These are phyloP conservation scores for Papilio glaucus DNA, from an alignment of 1,140 invertebrate genomes.

Conservation along the genomic window DNA sequence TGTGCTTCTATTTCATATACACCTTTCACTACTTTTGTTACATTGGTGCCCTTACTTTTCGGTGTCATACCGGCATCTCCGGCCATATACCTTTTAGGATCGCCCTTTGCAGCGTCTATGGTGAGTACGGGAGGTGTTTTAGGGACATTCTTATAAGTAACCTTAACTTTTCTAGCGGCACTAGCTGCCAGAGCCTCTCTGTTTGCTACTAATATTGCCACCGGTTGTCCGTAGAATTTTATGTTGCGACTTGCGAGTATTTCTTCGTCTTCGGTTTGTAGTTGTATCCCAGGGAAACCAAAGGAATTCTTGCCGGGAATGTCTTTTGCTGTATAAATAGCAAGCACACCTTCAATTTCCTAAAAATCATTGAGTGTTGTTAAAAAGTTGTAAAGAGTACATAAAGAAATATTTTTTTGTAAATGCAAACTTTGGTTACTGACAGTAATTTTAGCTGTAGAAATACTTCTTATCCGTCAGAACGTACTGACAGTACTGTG, in stretches of 20 bases:
- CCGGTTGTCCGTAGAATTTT: constrained; percentile 88
- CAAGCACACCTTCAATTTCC: constrained; percentile 87
- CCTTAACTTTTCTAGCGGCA: constrained; percentile 87
- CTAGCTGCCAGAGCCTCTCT: constrained; percentile 85
- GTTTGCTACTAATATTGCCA: constrained; percentile 89
- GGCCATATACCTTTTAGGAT: constrained; percentile 56
- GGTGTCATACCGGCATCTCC: constrained; percentile 61
- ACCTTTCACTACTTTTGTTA: constrained; percentile 66
- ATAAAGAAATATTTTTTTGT: too few species aligned
- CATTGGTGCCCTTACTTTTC: constrained; percentile 69
- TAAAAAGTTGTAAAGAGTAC: too few species aligned
- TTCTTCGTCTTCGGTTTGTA: constrained; percentile 79
- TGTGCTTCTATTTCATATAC: constrained; percentile 69
- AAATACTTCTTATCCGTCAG: neutral
- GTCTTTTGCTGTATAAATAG: constrained; percentile 87
- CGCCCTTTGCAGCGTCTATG: constrained; percentile 67
- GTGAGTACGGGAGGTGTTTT: constrained; percentile 63
- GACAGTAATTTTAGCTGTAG: neutral
- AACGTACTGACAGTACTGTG: too few species aligned
- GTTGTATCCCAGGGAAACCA: constrained; percentile 55
- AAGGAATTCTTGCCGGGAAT: constrained; percentile 87
- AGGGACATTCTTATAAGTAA: constrained; percentile 85
- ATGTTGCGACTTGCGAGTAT: constrained; percentile 83
- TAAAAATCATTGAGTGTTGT: constrained; percentile 58
- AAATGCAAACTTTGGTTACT: too few species aligned